Conservation (phyloP, 2,113 vertebrate species). For the Falco punctatus region DNA sequence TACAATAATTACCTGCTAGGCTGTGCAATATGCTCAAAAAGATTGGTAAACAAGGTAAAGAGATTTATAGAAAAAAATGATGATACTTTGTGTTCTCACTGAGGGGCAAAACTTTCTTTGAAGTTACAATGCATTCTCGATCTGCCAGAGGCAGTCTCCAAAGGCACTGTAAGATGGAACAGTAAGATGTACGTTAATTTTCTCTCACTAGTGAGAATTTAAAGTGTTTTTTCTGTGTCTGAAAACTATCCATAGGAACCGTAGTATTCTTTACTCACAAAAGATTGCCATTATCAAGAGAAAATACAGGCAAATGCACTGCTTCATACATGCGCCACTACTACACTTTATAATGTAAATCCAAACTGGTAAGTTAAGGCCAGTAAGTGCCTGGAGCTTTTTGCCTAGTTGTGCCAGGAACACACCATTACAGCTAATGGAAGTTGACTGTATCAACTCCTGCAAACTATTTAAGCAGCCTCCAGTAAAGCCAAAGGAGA, state of each 20-base stretch:
- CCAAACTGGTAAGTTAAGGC: neutral
- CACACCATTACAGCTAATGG: neutral
- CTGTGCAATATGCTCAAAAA: neutral
- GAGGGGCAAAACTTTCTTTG: neutral
- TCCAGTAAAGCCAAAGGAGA: neutral
- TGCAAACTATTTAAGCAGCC: neutral
- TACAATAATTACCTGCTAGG: neutral
- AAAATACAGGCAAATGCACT: neutral
- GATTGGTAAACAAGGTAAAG: neutral
- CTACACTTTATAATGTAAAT: neutral
- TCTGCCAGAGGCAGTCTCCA: neutral
- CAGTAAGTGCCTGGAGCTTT: neutral
- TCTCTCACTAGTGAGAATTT: neutral
- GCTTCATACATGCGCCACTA: neutral
- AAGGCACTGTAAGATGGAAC: neutral
- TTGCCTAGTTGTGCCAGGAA: neutral
- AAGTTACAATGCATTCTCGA: neutral
- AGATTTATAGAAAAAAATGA: neutral
- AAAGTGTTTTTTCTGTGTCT: neutral
- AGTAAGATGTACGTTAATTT: neutral
- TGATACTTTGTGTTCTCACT: neutral
- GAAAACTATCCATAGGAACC: neutral
- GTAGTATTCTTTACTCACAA: neutral
- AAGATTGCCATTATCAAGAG: neutral
- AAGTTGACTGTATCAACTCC: neutral